phyloP scores from a whole-genome alignment of 2,797 vertebrate species.

The Psittacula derbiana region DNA sequence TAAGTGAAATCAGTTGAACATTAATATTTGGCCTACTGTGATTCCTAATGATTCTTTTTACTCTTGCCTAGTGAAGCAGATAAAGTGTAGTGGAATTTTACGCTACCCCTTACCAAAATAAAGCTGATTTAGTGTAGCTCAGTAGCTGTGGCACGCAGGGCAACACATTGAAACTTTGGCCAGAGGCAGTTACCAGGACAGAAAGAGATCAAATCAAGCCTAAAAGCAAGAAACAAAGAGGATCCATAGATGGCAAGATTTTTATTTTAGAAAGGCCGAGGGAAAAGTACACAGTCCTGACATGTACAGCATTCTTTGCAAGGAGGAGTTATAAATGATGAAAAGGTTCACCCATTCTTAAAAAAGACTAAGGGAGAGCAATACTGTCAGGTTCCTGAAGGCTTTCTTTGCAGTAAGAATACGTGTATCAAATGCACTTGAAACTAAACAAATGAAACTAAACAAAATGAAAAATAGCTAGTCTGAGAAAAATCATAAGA shows the following conservation, averaged over 20 bases:
- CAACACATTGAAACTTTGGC: neutral
- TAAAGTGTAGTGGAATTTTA: neutral
- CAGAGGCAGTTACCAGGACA: neutral
- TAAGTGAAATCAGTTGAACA: neutral
- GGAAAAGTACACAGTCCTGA: neutral
- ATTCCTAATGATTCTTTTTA: neutral
- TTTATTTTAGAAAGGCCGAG: constrained; percentile 6
- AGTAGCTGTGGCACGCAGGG: neutral
- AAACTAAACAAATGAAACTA: neutral
- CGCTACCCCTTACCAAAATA: neutral
- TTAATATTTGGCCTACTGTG: neutral
- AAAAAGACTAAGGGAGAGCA: neutral
- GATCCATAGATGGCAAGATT: neutral
- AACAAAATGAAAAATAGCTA: neutral
- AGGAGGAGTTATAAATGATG: neutral
- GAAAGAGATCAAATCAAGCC: neutral
- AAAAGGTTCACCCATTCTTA: neutral
- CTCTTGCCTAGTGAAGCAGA: neutral
- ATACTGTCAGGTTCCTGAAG: neutral
- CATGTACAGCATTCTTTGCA: neutral
- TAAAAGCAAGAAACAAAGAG: neutral
- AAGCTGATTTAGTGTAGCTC: neutral
- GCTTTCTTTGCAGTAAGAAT: neutral
- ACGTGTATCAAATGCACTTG: neutral
- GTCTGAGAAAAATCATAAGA: neutral